Base-by-base conservation (phyloP, 2,797 vertebrate genomes). In the Cirrhinus molitorella region DNA sequence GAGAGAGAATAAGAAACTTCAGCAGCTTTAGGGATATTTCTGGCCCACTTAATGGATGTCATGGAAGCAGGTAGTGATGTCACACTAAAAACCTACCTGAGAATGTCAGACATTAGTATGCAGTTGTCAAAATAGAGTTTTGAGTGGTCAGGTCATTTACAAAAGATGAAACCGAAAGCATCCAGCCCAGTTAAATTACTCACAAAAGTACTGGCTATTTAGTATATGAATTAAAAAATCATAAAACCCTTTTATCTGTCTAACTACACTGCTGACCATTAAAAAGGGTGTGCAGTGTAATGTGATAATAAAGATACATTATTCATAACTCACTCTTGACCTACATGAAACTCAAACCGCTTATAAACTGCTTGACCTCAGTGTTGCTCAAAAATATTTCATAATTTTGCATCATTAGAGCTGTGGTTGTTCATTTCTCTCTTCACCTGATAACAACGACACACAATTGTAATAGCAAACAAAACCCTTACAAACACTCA, bases 21-120 rank as follows among this genome's bases (percentile, higher is more conserved):
- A 83, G 85, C 19, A 86, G 79, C 73, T 77, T 73, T 65, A 76
- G 47, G 72, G 72, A 76, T 68, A 76, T 45, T 76, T 68, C 61
- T 76, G 43, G 61, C 61, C 61, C 13, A 83, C 53, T 71, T 73
- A 80, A 73, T 73, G 21, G 14, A 73, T 63, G 57, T 63, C 79
- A 71, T 16, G 17, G 5, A 63, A 47, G 37, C 79, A 81, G 37
- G 67, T 61, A 81, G 47, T 74, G 45, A 66, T 73, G 40, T 73
- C 43, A 73, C 17, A 43, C n/a, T 80, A n/a, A 73, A 63, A 14
- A 49, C 13, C 23, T 80, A 57, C 49, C 65, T 71, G 65, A 67
- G 28, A 67, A 65, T 2, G 47, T 19, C 51, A 19, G 34, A 25
- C 31, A 51, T 25, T 21, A 45, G 19, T 51, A 37, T 23, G 17